Evolutionary conservation across 2,113 vertebrate species (phyloP).

Genomic region (Semnornis frantzii): DNA sequence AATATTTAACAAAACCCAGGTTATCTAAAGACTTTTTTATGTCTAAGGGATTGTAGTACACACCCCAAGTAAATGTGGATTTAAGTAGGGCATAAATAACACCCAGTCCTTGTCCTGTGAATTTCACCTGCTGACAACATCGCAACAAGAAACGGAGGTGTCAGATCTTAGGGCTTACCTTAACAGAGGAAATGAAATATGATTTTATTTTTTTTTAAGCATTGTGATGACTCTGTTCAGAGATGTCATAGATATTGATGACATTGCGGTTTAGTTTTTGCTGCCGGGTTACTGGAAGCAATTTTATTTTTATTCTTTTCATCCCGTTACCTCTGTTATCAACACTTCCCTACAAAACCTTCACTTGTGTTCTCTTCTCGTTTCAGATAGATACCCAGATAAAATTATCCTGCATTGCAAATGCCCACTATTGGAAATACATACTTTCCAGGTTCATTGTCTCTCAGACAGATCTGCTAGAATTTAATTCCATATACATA

Average conservation of each 20-base stretch:
- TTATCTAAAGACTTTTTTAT: not conserved
- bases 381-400: not conserved
- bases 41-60: not conserved
- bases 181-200: constrained; percentile 23
- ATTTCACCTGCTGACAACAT: constrained; percentile 33
- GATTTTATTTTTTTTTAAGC: constrained; percentile 8
- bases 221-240: constrained; percentile 40
- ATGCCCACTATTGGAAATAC: not conserved
- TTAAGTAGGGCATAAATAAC: constrained; percentile 22
- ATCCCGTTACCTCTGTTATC: constrained; percentile 34
- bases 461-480: not conserved
- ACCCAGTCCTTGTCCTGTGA: not conserved
- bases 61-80: not conserved
- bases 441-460: not conserved
- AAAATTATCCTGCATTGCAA: constrained; percentile 5
- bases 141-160: not conserved
- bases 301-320: constrained; percentile 53
- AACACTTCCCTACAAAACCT: not conserved
- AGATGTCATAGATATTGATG: constrained; percentile 61
- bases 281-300: constrained; percentile 40
- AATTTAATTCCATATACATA: constrained; percentile 23
- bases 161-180: constrained; percentile 10
- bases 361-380: not conserved
- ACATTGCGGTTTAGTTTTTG: constrained; percentile 8
- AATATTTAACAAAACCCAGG: not conserved